Evolutionary conservation across 2,888 invertebrate genomes (phyloP).

Genomic region (Ceraclea dissimilis): DNA sequence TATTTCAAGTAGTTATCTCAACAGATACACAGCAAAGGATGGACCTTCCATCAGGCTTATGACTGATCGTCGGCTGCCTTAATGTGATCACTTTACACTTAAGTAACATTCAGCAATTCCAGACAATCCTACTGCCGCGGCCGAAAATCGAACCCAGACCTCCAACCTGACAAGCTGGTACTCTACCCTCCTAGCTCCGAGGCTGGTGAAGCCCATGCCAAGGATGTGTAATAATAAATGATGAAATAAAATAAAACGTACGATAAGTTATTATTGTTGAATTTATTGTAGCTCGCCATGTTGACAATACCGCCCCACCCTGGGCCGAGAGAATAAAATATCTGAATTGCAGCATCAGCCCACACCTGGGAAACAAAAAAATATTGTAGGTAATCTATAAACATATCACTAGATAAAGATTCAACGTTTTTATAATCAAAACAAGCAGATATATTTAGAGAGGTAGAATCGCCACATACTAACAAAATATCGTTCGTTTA

Average conservation of each 20-base stretch:
- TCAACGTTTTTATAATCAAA: neutral
- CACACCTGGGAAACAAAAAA: conserved; percentile 56
- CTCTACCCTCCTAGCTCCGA: too few relatives aligned
- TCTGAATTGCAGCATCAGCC: conserved; percentile 89
- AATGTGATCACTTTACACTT: too few relatives aligned
- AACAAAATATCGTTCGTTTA: too few relatives aligned
- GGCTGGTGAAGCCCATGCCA: neutral
- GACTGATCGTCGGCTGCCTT: too few relatives aligned
- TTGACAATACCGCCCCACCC: conserved; percentile 81
- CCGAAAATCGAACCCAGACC: too few relatives aligned
- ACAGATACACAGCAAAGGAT: too few relatives aligned
- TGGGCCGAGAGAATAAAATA: conserved; percentile 85
- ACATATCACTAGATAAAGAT: neutral
- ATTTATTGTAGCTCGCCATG: conserved; percentile 78
- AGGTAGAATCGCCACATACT: too few relatives aligned
- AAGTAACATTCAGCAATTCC: too few relatives aligned
- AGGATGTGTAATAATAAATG: neutral
- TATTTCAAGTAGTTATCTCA: too few relatives aligned
- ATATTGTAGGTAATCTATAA: neutral
- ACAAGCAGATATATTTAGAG: neutral
- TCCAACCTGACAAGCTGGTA: neutral
- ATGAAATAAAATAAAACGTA: conserved; percentile 30
- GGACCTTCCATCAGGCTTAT: too few relatives aligned
- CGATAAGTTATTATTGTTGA: conserved; percentile 64
- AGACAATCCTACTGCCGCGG: too few relatives aligned